Percentiles rank a stretch among this genome's conserved stretches.
These are phyloP conservation scores for Catocala fraxini DNA, from an alignment of 2,888 invertebrate genomes.

Conservation along the genomic window DNA sequence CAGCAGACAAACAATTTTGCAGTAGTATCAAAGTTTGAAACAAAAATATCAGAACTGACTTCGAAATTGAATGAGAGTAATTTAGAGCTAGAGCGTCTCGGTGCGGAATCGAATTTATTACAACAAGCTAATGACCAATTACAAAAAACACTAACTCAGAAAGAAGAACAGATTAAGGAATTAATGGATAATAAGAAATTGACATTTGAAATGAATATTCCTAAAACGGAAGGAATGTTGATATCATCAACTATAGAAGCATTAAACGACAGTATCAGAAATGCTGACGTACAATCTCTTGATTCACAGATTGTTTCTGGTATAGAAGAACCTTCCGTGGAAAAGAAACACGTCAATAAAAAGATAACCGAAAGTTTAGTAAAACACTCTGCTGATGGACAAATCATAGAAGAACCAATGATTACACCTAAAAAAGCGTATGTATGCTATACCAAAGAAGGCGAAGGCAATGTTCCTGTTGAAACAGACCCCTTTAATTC, in stretches of 20 bases:
- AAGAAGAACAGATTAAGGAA: slow-evolving; percentile 74
- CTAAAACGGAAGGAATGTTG: slow-evolving; percentile 84
- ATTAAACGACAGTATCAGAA: slow-evolving; percentile 61
- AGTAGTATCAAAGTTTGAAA: slow-evolving; percentile 62
- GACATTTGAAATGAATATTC: slow-evolving; percentile 82
- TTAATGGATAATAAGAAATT: slow-evolving; percentile 74
- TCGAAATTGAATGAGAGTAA: slow-evolving; percentile 58
- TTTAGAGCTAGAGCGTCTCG: slow-evolving; percentile 55
- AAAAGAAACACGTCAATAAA: slow-evolving; percentile 51
- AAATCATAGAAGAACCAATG: slow-evolving; percentile 64
- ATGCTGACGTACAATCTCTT: slow-evolving; percentile 65
- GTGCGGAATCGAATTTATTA: slow-evolving; percentile 55
- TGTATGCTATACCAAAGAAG: slow-evolving; percentile 76
- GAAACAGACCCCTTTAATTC: slow-evolving; percentile 77
- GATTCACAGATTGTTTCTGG: slow-evolving; percentile 80
- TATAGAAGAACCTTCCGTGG: slow-evolving; percentile 41
- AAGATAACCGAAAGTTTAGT: slow-evolving; percentile 60
- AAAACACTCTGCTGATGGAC: slow-evolving; percentile 48
- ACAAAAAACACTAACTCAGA: slow-evolving; percentile 60
- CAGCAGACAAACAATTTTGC: slow-evolving; percentile 62
- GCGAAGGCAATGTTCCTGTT: slow-evolving; percentile 49
- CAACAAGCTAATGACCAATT: slow-evolving; percentile 65
- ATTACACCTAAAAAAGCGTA: slow-evolving; percentile 87
- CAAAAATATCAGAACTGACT: slow-evolving; percentile 71
- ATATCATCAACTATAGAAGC: slow-evolving; percentile 83